These are phyloP conservation scores for Isaurus tuberculatus DNA, from an alignment of 92 coral and sea anemone species.

Conservation along the genomic window DNA sequence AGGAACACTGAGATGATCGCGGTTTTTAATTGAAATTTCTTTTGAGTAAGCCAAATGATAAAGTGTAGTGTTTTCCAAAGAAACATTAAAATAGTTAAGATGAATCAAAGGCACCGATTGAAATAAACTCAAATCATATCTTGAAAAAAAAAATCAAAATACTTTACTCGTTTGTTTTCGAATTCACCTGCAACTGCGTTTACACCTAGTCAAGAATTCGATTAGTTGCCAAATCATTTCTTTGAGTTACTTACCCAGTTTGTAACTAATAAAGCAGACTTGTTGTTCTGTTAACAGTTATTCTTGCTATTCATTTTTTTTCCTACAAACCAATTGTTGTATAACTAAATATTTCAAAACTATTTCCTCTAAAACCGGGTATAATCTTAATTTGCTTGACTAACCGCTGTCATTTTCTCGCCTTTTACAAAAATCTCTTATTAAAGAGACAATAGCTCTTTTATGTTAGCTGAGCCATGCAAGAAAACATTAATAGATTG, in stretches of 20 bases:
- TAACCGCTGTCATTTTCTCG: constrained; percentile 22
- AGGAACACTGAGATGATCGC: background rate
- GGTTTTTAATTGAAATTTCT: background rate
- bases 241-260: too few relatives aligned
- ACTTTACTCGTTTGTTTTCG: too few relatives aligned
- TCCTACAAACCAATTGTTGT: background rate
- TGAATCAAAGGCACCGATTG: background rate
- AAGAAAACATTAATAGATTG: constrained; percentile 59
- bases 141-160: too few relatives aligned
- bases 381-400: background rate
- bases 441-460: constrained; percentile 50
- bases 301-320: background rate
- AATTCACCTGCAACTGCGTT: too few relatives aligned
- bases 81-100: background rate
- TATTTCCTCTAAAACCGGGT: constrained; percentile 19
- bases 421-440: background rate
- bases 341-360: background rate
- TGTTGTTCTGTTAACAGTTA: too few relatives aligned
- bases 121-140: too few relatives aligned
- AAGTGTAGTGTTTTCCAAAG: background rate
- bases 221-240: too few relatives aligned
- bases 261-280: too few relatives aligned
- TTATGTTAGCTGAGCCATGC: constrained; percentile 38
- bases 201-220: too few relatives aligned
- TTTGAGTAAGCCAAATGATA: background rate